These are phyloP conservation scores for Pyrrhia umbra DNA, from an alignment of 2,888 invertebrate species.

Conservation along the genomic window DNA sequence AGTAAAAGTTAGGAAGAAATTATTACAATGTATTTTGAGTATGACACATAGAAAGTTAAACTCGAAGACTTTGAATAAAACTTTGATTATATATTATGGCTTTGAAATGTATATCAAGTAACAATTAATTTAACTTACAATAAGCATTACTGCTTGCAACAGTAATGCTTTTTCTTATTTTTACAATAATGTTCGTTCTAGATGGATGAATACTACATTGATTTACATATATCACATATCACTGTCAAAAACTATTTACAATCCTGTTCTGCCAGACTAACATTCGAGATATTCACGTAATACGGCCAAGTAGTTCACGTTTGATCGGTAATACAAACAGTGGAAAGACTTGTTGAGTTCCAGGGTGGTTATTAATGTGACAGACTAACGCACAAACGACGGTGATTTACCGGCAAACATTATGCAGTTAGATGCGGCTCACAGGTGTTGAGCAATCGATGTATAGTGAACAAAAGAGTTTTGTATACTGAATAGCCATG, in stretches of 20 bases:
- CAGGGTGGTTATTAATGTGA: conserved; percentile 55
- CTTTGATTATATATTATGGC: too few species aligned
- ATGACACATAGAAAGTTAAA: too few species aligned
- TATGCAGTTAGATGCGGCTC: conserved; percentile 25
- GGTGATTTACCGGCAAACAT: conserved; percentile 40
- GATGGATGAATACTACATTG: too few species aligned
- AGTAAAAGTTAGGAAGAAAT: too few species aligned
- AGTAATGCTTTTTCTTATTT: too few species aligned
- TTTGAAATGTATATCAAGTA: too few species aligned
- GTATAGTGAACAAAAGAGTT: conserved; percentile 3
- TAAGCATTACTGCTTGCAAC: too few species aligned
- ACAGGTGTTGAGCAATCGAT: conserved; percentile 34
- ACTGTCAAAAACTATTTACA: conserved; percentile 19
- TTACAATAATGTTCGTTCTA: too few species aligned
- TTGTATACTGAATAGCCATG: neutral
- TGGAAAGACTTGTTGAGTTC: conserved; percentile 36
- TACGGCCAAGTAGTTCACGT: conserved; percentile 15
- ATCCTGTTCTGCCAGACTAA: conserved; percentile 12
- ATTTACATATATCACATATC: neutral
- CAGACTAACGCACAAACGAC: conserved; percentile 36
- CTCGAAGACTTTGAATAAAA: too few species aligned
- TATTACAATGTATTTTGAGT: too few species aligned
- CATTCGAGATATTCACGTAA: conserved; percentile 36
- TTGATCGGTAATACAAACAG: conserved; percentile 24
- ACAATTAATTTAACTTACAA: too few species aligned